Evolutionary conservation across 2,888 invertebrate genomes (phyloP).

Genomic region (Pyralis farinalis): DNA sequence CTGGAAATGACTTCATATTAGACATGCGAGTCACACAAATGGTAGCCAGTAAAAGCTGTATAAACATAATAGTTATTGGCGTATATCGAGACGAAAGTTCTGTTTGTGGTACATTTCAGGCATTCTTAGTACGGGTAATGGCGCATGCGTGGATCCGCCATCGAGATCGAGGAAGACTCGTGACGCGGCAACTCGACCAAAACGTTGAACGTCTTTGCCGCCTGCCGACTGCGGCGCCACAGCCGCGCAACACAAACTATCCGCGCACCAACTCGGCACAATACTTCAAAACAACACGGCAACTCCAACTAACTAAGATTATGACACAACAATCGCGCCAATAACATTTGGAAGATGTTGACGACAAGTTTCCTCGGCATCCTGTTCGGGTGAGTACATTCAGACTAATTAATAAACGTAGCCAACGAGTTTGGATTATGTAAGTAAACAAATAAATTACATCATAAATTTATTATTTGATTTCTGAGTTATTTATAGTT

Average conservation of each 20-base stretch:
- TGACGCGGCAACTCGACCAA: constrained; percentile 27
- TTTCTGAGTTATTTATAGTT: too few species aligned
- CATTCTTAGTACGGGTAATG: background rate
- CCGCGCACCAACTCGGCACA: constrained; percentile 17
- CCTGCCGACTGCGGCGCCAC: constrained; percentile 40
- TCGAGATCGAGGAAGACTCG: constrained; percentile 13
- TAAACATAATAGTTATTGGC: constrained; percentile 13
- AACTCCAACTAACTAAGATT: constrained; percentile 1
- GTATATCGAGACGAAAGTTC: constrained; percentile 10
- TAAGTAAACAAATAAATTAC: constrained; percentile 1
- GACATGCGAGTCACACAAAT: constrained; percentile 11
- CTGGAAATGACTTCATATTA: background rate
- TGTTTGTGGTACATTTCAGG: constrained; percentile 9
- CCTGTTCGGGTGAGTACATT: constrained; percentile 13
- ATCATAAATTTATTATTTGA: too few species aligned
- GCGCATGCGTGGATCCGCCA: constrained; percentile 41
- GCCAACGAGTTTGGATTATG: background rate
- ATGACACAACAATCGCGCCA: constrained; percentile 1
- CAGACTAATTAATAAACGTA: constrained; percentile 12
- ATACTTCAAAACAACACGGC: constrained; percentile 14
- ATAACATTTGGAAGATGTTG: constrained; percentile 6
- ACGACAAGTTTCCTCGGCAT: constrained; percentile 7
- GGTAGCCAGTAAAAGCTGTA: constrained; percentile 7
- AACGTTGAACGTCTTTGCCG: constrained; percentile 40
- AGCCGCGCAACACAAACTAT: constrained; percentile 30